Base-by-base conservation (phyloP, 1,140 invertebrate species). In the Phenacoccus solenopsis region DNA sequence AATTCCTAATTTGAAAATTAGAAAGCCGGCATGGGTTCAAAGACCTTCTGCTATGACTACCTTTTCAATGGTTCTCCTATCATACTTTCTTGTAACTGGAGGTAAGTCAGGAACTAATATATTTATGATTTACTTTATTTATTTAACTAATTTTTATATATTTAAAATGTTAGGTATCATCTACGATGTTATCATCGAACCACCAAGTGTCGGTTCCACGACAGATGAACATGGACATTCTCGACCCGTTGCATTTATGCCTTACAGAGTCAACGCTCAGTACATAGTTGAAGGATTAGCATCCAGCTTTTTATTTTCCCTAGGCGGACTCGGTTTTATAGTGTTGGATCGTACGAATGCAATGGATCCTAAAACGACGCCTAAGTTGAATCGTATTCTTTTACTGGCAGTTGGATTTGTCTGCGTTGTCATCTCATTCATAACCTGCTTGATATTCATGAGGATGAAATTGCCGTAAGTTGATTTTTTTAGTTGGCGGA, bases 241-340 rank as follows among this genome's bases (percentile, higher is more conserved):
- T 1, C 86, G 92, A 75, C 95, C 95, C 0, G 93, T 98, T 13
- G 96, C 96, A 1, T 98, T 98, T 78, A 97, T 98, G 94, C 94
- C 95, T 0, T 97, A 98, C 78, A 82, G 96, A 75, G 94, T 98
- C 0, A 98, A 98, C 82, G 96, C 95, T 0, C 96, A 98, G 79
- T 98, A 98, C 77, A 98, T 98, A 38, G 96, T 98, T 92, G 96
- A 98, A 83, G 96, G 96, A 0, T 80, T 98, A 70, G 96, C 96
- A 13, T 94, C 94, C 25, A 96, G 93, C 80, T 98, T 98, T 77
- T 82, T 98, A 4, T 98, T 98, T 79, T 94, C 93, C 0, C 82
- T 98, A 56, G 96, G 96, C 64, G 95, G 95, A 1, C 80, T 98
- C 28, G 97, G 97, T 3, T 98, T 98, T 80, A 94, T 99, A 10